Evolutionary conservation across 2,113 vertebrate genomes (phyloP), one percentile per base, ranked within the genome.

Genomic region (Phaethon lepturus): DNA sequence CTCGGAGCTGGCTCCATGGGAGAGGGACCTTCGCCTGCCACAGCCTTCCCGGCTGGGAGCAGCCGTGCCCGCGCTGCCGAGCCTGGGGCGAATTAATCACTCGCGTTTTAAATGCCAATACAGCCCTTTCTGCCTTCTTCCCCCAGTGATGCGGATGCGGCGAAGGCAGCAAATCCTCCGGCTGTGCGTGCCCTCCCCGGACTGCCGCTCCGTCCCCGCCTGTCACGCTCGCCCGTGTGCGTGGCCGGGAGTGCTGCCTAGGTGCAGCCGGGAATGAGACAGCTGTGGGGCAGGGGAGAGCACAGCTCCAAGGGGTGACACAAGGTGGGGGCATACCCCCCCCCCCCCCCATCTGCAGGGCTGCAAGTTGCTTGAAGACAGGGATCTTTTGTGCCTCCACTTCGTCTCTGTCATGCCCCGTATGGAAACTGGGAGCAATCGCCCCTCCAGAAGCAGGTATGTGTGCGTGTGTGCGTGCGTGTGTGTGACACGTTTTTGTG

Each of bases 131-230:
- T 96, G 91, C 96, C 95, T 88, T 92, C 68, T 94, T 88, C 86
- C 85, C 95, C 20, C 77, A 75, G 93, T 93, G 93, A 97, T 96
- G 97, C 97, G 84, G 97, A 86, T 96, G 98, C 97, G 31, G 93
- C 73, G 93, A 86, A 97, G 95, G 95, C 96, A 44, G 96, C 97
- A 89, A 86, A 92, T 89, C 95, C 96, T 81, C 93, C 63, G 90
- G 82, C 86, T 91, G 90, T 90, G 83, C 23, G 93, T 80, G 95
- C 86, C 90, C 95, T 90, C 82, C 83, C 93, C 1, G 95, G 91
- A 58, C 91, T 44, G 90, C 95, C 33, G 90, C 84, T 95, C 82
- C 76, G 22, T 85, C 96, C 83, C 89, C 40, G 97, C 95, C 88
- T 58, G 96, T 10, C 96, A 88, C 52, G 96, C 75, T 18, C 69